Base-by-base conservation (phyloP, 2,797 vertebrate genomes). In the Crypturellus tataupa region DNA sequence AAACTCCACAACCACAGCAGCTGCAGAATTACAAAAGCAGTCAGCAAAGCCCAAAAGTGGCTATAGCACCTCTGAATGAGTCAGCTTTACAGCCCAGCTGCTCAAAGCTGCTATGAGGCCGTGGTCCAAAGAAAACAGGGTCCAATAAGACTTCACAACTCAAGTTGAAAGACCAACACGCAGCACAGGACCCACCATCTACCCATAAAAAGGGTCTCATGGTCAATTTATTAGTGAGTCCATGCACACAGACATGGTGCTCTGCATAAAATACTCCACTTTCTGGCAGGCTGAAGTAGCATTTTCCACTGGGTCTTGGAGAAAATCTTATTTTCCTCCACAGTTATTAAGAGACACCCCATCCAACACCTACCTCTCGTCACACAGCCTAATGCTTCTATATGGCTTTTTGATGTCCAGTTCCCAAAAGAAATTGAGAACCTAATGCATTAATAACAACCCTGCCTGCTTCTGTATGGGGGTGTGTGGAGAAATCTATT, bases 91-190 rank as follows among this genome's bases (percentile, higher is more conserved):
- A 75, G 42, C 35, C 58, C 1, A 1, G 5, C 9, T n/a, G 64
- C 14, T 16, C 4, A 2, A 25, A 84, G 63, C 31, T 51, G 42
- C 23, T 25, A 17, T 8, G 23, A 3, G 62, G 18, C n/a, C 58
- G 55, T 0, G 0, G 39, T 35, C n/a, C 64, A 27, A 14, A 42
- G 51, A 33, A 70, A 24, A 4, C 6, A 1, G 0, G n/a, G 39
- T 24, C 63, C 3, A 1, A 1, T 1, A 85, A 53, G 77, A 37
- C 39, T 11, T 72, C 29, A 49, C 20, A 53, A 49, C 47, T 3
- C 0, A 0, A 40, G 82, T 73, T 56, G n/a, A 9, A 64, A 1
- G 60, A 73, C 51, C 42, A 72, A 80, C 55, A 12, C 1, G 35
- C 29, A 19, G 17, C 72, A 70, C 4, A 67, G 59, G 37, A 9